Evolutionary conservation across 53 echinoderm and acorn worm species (phyloP).

Genomic region (Astropecten irregularis): DNA sequence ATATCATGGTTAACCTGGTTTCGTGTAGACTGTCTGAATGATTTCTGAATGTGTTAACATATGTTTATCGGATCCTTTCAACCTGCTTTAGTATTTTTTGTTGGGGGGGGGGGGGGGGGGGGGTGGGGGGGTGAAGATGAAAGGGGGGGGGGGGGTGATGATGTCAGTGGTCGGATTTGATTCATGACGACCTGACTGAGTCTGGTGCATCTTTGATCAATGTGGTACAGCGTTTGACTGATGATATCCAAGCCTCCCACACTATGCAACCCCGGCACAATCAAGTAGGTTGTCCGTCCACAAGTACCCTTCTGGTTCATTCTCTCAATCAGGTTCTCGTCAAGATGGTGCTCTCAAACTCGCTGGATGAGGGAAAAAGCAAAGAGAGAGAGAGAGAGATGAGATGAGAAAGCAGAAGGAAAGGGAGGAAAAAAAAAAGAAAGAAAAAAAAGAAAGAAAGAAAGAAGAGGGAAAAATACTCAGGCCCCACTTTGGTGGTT

Average conservation of each 20-base stretch:
- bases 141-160: too few relatives aligned
- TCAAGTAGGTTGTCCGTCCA: slow-evolving; percentile 52
- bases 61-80: neutral
- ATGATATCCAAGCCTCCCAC: slow-evolving; percentile 23
- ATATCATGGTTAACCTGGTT: too few relatives aligned
- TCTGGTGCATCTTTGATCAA: neutral
- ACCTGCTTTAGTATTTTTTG: too few relatives aligned
- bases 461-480: slow-evolving; percentile 19
- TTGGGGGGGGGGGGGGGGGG: too few relatives aligned
- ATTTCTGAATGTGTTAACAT: neutral
- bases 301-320: slow-evolving; percentile 58
- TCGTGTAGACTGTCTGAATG: too few relatives aligned
- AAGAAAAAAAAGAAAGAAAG: neutral
- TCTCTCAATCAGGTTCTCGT: slow-evolving; percentile 41
- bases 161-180: neutral
- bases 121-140: too few relatives aligned
- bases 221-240: neutral
- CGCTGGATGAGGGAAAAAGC: neutral
- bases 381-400: slow-evolving; percentile 2
- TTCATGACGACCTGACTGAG: neutral
- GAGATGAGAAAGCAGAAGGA: neutral
- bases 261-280: neutral
- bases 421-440: neutral
- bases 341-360: slow-evolving; percentile 48
- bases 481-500: slow-evolving; percentile 54